Evolutionary conservation across 2,888 invertebrate genomes (phyloP).

Genomic region (Hypena proboscidalis): DNA sequence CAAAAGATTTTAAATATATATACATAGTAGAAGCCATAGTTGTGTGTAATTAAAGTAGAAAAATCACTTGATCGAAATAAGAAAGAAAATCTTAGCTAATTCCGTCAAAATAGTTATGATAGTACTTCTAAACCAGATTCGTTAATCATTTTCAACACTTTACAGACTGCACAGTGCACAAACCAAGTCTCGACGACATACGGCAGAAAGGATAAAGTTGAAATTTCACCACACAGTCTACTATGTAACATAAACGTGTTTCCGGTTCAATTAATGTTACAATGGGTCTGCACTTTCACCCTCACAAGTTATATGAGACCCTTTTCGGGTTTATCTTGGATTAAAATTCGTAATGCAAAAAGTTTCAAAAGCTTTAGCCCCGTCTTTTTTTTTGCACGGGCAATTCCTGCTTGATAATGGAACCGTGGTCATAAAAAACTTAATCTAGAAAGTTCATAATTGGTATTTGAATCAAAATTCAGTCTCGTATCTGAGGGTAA

Average conservation of each 20-base stretch:
- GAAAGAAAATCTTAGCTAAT: too few relatives aligned
- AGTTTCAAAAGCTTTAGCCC: constrained; percentile 1
- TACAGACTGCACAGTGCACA: too few relatives aligned
- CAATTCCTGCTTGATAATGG: neutral
- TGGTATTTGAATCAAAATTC: constrained; percentile 2
- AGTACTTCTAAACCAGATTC: too few relatives aligned
- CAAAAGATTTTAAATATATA: too few relatives aligned
- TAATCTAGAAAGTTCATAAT: constrained; percentile 1
- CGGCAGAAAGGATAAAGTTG: too few relatives aligned
- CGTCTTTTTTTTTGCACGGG: constrained; percentile 1
- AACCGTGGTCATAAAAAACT: neutral
- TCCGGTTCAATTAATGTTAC: neutral
- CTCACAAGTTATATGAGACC: constrained; percentile 2
- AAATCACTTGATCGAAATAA: too few relatives aligned
- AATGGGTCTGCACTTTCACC: constrained; percentile 1
- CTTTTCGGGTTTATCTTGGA: constrained; percentile 7
- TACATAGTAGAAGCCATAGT: too few relatives aligned
- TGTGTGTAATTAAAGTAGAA: too few relatives aligned
- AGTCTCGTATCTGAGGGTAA: constrained; percentile 1
- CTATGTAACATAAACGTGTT: neutral
- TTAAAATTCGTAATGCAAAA: constrained; percentile 9
- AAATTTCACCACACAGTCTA: too few relatives aligned
- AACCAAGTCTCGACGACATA: too few relatives aligned
- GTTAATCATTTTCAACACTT: too few relatives aligned
- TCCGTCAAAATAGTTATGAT: too few relatives aligned